These are phyloP conservation scores for Cantharis flavilabris DNA, from an alignment of 2,888 invertebrate species.

Conservation along the genomic window DNA sequence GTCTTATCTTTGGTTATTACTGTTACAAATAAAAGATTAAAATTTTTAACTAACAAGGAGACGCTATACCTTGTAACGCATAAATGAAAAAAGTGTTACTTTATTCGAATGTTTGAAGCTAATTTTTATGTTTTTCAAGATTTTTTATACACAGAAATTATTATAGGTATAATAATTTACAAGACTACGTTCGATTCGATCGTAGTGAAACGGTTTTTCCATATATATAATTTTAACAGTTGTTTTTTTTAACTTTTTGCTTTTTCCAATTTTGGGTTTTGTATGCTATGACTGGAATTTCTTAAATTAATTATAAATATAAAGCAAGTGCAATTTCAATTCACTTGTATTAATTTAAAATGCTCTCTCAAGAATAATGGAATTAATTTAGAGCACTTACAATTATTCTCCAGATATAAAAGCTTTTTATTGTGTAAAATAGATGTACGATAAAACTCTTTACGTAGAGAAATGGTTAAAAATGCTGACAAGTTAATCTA, in stretches of 20 bases:
- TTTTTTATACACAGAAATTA: no score
- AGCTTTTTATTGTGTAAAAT: neutral
- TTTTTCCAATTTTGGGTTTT: neutral
- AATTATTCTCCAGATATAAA: neutral
- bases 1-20: neutral
- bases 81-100: no score
- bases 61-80: neutral
- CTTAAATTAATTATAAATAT: neutral
- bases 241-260: neutral
- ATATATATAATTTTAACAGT: neutral
- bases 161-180: no score
- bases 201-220: neutral
- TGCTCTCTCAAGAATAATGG: neutral
- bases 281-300: neutral
- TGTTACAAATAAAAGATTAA: neutral
- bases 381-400: neutral
- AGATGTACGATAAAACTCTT: neutral
- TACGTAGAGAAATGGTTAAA: neutral
- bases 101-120: no score
- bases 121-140: no score
- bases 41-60: neutral
- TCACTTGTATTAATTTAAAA: neutral
- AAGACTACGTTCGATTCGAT: neutral
- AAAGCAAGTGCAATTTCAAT: neutral
- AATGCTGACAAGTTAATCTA: neutral